Evolutionary conservation across 2,113 vertebrate species (phyloP), one percentile per base, ranked within the genome.

Genomic region (Brachyistius frenatus): DNA sequence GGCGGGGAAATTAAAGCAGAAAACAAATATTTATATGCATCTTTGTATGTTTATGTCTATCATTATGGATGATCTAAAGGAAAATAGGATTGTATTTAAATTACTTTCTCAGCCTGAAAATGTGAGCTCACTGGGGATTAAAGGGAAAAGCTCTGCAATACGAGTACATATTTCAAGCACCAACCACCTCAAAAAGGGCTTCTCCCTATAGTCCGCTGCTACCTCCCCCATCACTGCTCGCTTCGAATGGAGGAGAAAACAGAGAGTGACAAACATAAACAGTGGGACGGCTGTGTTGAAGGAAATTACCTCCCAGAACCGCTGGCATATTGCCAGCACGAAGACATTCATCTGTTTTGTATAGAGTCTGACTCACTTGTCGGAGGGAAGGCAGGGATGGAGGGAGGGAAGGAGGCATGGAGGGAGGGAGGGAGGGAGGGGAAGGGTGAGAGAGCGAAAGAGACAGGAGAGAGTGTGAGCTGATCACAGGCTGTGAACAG

Each of bases 261-360:
- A 73, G 60, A 92, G 88, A 91, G 82, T 91, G 88, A 93, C 83
- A 95, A 91, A 92, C 85, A 84, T 92, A 93, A 94, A 95, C 91
- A 92, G 81, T 83, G 72, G 86, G 84, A 84, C 49, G 58, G 78
- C 85, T 81, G 86, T 78, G 92, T 89, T 89, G 83, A 91, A 88
- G 88, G 91, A 94, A 93, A 93, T 92, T 87, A 93, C 91, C 92
- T 94, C 93, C 92, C 92, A 92, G 90, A 92, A 92, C 88, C 79
- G 54, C 79, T 93, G 94, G 94, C 93, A 86, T 39, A 61, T 58
- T 60, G 92, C 95, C 94, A 94, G 77, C 76, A 66, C 16, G 58
- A 87, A 93, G 91, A 93, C 90, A 91, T 89, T 93, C 91, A 90
- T 92, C 84, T 88, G 91, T 89, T 93, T 92, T 88, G 86, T 89